Percentiles rank a stretch among this genome's conserved stretches.
phyloP scores from a whole-genome alignment of 2,888 invertebrate species.

The Leptinotarsa peninsularis region DNA sequence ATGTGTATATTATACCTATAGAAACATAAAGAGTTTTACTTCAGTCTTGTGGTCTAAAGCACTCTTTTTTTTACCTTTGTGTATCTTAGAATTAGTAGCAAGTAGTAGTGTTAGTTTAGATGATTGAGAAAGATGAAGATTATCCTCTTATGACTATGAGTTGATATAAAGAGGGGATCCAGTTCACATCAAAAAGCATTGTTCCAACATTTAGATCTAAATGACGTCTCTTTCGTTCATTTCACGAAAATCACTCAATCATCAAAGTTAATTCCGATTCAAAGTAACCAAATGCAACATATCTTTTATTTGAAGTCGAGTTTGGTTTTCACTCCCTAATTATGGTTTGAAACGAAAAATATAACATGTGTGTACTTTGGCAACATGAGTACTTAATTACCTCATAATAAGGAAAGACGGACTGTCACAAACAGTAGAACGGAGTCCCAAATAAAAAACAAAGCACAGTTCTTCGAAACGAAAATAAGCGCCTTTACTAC shows the following conservation, averaged over 20 bases:
- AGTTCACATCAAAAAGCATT: too few relatives aligned
- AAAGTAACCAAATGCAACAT: background rate
- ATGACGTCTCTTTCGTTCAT: too few relatives aligned
- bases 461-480: background rate
- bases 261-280: background rate
- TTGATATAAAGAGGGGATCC: too few relatives aligned
- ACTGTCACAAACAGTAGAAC: slow-evolving; percentile 14
- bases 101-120: too few relatives aligned
- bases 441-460: background rate
- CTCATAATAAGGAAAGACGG: slow-evolving; percentile 18
- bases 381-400: slow-evolving; percentile 19
- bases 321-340: slow-evolving; percentile 9
- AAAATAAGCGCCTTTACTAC: background rate
- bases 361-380: slow-evolving; percentile 18
- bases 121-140: too few relatives aligned
- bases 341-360: slow-evolving; percentile 16
- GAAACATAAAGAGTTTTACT: too few relatives aligned
- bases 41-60: too few relatives aligned
- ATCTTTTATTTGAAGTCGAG: background rate
- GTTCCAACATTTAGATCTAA: too few relatives aligned
- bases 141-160: too few relatives aligned
- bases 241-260: background rate
- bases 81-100: too few relatives aligned
- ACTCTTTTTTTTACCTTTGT: too few relatives aligned
- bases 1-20: too few relatives aligned